phyloP scores from a whole-genome alignment of 2,888 invertebrate species.

The Lepidochrysops patricia region DNA sequence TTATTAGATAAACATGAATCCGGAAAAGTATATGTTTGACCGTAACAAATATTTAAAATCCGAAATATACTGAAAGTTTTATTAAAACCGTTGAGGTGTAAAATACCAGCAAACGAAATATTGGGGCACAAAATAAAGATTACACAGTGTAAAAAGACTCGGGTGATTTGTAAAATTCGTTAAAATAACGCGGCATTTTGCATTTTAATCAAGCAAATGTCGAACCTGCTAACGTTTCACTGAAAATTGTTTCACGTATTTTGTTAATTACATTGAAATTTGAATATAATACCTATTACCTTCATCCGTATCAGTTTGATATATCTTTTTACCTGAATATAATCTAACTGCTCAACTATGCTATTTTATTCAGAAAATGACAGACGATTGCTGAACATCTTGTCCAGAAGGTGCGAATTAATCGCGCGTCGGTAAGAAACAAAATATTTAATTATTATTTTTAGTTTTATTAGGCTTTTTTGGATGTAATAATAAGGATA shows the following conservation, averaged over 20 bases:
- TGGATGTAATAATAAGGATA: background rate
- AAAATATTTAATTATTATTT: background rate
- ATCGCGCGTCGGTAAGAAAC: too few species aligned
- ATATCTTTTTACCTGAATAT: too few species aligned
- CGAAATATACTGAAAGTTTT: background rate
- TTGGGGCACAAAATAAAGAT: background rate
- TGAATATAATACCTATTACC: too few species aligned
- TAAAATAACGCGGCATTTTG: background rate
- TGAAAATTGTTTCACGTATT: background rate
- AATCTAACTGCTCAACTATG: too few species aligned
- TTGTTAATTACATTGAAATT: background rate
- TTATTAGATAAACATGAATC: background rate
- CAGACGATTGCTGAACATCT: too few species aligned
- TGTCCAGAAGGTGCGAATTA: too few species aligned
- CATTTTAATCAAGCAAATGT: background rate
- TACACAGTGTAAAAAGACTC: background rate
- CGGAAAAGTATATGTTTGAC: background rate
- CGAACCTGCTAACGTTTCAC: background rate
- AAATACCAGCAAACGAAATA: constrained; percentile 3
- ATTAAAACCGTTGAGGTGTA: constrained; percentile 5
- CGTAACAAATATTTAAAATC: background rate
- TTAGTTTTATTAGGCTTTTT: background rate
- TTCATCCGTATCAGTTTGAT: too few species aligned
- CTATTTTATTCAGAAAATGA: too few species aligned
- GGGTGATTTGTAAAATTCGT: background rate